Percentiles rank a stretch among this genome's conserved stretches.
These are phyloP conservation scores for Hylia prasina DNA, from an alignment of 2,113 vertebrate species.

Conservation along the genomic window DNA sequence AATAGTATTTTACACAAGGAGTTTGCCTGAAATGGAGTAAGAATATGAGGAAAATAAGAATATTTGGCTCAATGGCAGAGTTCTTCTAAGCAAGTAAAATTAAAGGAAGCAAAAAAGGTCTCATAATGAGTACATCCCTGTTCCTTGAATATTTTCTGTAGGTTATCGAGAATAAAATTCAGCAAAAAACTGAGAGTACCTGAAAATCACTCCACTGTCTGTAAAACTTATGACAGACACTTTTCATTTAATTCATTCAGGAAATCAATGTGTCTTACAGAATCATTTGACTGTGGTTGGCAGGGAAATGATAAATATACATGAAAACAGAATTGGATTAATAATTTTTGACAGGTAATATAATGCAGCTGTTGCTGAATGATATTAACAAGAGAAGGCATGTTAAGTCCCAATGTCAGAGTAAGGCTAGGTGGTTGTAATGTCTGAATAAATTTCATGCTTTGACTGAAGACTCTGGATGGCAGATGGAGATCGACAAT, in stretches of 20 bases:
- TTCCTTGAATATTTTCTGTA: background rate
- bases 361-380: slow-evolving; percentile 64
- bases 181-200: background rate
- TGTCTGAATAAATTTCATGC: slow-evolving; percentile 45
- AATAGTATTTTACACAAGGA: background rate
- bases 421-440: slow-evolving; percentile 31
- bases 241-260: slow-evolving; percentile 66
- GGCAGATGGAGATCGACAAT: slow-evolving; percentile 20
- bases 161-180: background rate
- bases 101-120: background rate
- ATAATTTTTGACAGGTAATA: slow-evolving; percentile 77
- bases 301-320: slow-evolving; percentile 67
- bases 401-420: slow-evolving; percentile 53
- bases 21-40: background rate
- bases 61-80: background rate
- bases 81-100: background rate
- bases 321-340: slow-evolving; percentile 74
- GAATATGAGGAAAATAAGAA: background rate
- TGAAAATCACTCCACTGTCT: slow-evolving; percentile 32
- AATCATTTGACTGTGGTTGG: slow-evolving; percentile 62
- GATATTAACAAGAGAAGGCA: slow-evolving; percentile 75
- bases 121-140: background rate
- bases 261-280: slow-evolving; percentile 71
- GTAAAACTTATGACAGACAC: slow-evolving; percentile 39
- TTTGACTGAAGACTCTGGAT: slow-evolving; percentile 33